A percentile compares a stretch with the other conserved stretches of the same genome.
Evolutionary conservation across 2,888 invertebrate species (phyloP).

Genomic region (Drosophila paramelanica): DNA sequence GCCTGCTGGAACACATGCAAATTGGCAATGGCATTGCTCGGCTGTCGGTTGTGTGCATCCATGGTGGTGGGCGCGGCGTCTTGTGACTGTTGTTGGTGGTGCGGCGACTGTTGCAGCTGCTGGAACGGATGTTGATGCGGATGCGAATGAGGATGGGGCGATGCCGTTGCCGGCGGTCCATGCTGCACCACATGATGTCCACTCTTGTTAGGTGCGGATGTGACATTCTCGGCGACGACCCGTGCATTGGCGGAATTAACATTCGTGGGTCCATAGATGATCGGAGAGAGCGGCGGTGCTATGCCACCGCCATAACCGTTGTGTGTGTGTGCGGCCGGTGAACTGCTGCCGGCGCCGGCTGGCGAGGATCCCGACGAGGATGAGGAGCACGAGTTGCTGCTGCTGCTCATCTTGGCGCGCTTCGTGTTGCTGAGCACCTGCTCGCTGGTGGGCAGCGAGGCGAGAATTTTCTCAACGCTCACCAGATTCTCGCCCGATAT

Average conservation of each 20-base stretch:
- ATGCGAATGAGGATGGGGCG: conserved; percentile 30
- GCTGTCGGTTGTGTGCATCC: conserved; percentile 6
- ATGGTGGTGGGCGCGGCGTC: conserved; percentile 1
- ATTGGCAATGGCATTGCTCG: conserved; percentile 57
- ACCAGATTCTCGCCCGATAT: conserved; percentile 94
- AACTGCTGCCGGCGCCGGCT: conserved; percentile 15
- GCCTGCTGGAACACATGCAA: conserved; percentile 80
- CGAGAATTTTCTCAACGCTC: conserved; percentile 94
- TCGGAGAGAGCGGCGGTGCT: conserved; percentile 61
- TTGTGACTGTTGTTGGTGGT: conserved; percentile 15
- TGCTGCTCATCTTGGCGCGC: conserved; percentile 86
- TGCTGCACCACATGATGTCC: conserved; percentile 57
- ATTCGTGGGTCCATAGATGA: conserved; percentile 52
- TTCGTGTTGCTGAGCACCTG: conserved; percentile 94
- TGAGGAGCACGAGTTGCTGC: conserved; percentile 33
- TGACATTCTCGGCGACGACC: neutral
- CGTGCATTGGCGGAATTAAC: conserved; percentile 1
- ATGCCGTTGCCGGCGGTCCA: conserved; percentile 29
- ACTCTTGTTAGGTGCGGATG: conserved; percentile 35
- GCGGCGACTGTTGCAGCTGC: conserved; percentile 25
- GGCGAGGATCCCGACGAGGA: conserved; percentile 52
- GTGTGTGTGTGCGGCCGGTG: conserved; percentile 38
- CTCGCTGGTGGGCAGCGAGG: conserved; percentile 93
- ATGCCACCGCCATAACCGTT: conserved; percentile 38
- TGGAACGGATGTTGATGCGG: conserved; percentile 41